Percentiles rank a stretch among this genome's conserved stretches.
phyloP scores from a whole-genome alignment of 1,140 invertebrate species.

The Latrodectus geometricus region DNA sequence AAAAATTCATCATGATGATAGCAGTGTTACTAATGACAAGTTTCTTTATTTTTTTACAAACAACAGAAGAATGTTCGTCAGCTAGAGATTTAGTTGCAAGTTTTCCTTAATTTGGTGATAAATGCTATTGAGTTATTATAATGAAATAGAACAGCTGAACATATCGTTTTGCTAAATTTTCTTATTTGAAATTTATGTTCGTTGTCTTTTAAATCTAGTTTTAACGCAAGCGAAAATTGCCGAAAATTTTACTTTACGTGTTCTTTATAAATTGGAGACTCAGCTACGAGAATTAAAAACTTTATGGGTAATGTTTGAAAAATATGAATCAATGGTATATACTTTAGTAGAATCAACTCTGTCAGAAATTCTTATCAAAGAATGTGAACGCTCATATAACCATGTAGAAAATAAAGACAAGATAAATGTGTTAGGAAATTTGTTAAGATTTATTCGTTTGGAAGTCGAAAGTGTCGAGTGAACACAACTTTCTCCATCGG shows the following conservation, averaged over 20 bases:
- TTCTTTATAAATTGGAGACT: constrained; percentile 62
- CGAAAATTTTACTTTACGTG: background rate
- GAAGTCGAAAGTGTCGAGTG: too few species aligned
- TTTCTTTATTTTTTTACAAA: too few species aligned
- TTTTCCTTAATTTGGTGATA: constrained; percentile 7
- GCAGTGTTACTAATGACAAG: too few species aligned
- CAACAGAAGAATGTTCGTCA: background rate
- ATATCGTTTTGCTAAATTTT: constrained; percentile 66
- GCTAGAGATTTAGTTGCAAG: background rate
- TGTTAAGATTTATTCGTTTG: too few species aligned
- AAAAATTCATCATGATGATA: too few species aligned
- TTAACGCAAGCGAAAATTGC: background rate
- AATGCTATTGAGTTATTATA: too few species aligned
- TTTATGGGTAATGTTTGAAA: constrained; percentile 66
- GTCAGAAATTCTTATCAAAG: constrained; percentile 27
- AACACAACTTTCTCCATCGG: too few species aligned
- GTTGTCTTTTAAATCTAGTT: constrained; percentile 65
- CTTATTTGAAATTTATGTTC: constrained; percentile 66
- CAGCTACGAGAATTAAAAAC: constrained; percentile 67
- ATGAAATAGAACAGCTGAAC: constrained; percentile 55
- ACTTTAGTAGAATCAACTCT: constrained; percentile 67
- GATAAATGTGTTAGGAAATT: too few species aligned
- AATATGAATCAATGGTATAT: constrained; percentile 67
- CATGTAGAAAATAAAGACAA: too few species aligned
- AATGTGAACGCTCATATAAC: background rate